Evolutionary conservation across 2,797 vertebrate species (phyloP), one percentile per base, ranked within the genome.

Genomic region (Takifugu ocellatus): DNA sequence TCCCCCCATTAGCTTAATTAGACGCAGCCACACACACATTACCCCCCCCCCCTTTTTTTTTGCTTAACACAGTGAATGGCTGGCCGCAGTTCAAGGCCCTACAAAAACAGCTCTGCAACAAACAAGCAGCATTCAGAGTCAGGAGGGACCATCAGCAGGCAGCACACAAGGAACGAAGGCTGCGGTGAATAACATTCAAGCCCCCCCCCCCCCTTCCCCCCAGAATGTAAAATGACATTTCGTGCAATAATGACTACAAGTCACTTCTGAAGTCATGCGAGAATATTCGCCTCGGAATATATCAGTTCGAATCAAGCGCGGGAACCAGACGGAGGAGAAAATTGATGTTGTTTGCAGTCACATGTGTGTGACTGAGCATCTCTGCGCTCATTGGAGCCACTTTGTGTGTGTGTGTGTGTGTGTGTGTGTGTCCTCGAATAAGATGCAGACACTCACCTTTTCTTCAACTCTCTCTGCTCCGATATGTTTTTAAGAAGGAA

Each of bases 1-100:
- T 21, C 72, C 55, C 73, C 77, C 66, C 82, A 81, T 83, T 78
- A 83, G 78, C 74, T 84, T 87, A 86, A 88, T 88, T 85, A 87
- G 84, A 87, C 77, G 75, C 84, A 87, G 77, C 76, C 75, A 84
- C 77, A 84, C 80, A 81, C 84, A 84, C 54, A 61, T 33, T 42
- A 60, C 77, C 25, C 25, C 21, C 61, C 39, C 0, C 31, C 26
- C 31, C 47, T 24, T 44, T 26, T 27, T 51, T 67, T 53, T 60
- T 43, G 54, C 78, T 72, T 79, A 61, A 62, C 50, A 2, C 65
- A 36, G 75, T 87, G 81, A 88, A 88, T 84, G 65, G 76, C 74
- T 88, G 84, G 85, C 83, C 56, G 54, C 63, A 57, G 73, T 83
- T 86, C 87, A 87, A 82, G 77, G 57, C 62, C 71, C 39, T 70